A percentile compares a stretch with the other conserved stretches of the same genome.
Conservation (phyloP, 2,113 vertebrate genomes). For the Anguilla rostrata region DNA sequence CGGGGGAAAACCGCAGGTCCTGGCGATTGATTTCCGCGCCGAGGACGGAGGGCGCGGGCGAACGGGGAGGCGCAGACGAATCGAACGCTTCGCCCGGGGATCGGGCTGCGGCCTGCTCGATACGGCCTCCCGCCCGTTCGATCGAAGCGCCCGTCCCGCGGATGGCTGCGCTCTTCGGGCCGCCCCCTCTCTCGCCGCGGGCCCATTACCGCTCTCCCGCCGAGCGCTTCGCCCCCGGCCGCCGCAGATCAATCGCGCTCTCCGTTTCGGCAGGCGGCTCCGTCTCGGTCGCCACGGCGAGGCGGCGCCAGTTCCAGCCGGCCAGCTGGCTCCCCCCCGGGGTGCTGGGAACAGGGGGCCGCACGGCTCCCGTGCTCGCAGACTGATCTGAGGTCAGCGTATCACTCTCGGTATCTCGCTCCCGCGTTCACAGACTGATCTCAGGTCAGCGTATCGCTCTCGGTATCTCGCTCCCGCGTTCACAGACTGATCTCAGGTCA, state of each 20-base stretch:
- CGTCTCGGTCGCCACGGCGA: background rate
- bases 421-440: too few species aligned
- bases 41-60: background rate
- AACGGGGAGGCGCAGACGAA: background rate
- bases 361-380: background rate
- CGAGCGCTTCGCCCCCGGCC: too few species aligned
- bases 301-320: background rate
- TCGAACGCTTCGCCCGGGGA: background rate
- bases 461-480: too few species aligned
- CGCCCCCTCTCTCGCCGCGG: background rate
- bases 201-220: too few species aligned
- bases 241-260: background rate
- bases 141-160: background rate
- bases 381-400: background rate
- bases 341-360: too few species aligned
- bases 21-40: background rate
- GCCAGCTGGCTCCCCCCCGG: too few species aligned
- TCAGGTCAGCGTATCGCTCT: background rate
- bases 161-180: background rate
- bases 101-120: background rate
- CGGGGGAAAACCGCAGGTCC: background rate
- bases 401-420: background rate
- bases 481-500: background rate
- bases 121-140: background rate
- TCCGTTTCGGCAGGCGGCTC: background rate